These are phyloP conservation scores for Poecilia picta DNA, from an alignment of 2,797 vertebrate species.

Conservation along the genomic window DNA sequence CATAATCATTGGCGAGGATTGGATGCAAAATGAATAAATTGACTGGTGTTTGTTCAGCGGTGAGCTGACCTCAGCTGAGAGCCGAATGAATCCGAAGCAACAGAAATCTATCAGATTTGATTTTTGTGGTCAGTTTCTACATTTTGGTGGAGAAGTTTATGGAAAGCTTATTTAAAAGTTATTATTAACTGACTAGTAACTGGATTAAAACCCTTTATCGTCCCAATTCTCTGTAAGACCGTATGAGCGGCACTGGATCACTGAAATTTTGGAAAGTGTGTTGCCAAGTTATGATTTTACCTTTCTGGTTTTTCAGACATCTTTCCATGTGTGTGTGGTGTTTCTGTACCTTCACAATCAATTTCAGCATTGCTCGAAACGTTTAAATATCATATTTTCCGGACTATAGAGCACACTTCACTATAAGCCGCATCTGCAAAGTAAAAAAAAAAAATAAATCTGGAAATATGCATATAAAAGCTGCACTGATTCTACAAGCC, in stretches of 20 bases:
- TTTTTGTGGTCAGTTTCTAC: not conserved
- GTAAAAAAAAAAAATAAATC: no score
- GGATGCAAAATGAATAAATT: slow-evolving; percentile 74
- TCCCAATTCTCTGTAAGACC: not conserved
- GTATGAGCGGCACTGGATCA: no score
- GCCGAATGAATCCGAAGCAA: slow-evolving; percentile 33
- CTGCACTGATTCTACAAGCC: no score
- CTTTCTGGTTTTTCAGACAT: no score
- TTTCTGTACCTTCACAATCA: not conserved
- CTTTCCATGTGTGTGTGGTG: no score
- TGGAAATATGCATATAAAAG: no score
- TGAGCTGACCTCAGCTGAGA: slow-evolving; percentile 15
- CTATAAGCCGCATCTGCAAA: no score
- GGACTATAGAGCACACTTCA: no score
- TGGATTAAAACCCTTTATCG: not conserved
- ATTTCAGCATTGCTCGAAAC: not conserved
- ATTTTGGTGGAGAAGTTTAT: not conserved
- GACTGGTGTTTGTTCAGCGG: slow-evolving; percentile 67
- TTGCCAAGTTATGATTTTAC: not conserved
- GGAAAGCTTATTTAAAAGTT: not conserved
- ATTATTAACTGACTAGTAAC: not conserved
- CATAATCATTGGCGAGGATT: slow-evolving; percentile 85
- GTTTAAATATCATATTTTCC: no score
- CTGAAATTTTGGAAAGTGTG: not conserved
- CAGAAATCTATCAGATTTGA: not conserved